Base-by-base conservation (phyloP, 2,113 vertebrate genomes). In the Rutilus rutilus region DNA sequence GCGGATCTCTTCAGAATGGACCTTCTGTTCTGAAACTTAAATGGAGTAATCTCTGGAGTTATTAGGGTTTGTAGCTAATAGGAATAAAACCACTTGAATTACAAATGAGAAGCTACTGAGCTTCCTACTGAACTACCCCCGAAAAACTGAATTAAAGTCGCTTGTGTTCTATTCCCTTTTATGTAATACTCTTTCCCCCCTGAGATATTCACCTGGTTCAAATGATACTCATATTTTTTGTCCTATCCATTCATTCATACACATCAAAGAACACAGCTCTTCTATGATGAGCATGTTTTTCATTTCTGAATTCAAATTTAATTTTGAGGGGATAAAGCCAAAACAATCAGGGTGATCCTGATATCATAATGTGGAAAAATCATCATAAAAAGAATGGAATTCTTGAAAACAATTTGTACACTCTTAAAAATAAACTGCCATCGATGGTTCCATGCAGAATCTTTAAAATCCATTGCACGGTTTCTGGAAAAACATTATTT, bases 1-100 rank as follows among this genome's bases (percentile, higher is more conserved):
- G 82, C 84, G 57, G 65, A 88, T 30, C 85, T 91, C 87, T 87
- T 73, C 65, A 89, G 88, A 77, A 86, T 76, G 45, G 74, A 88
- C 83, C 88, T 91, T 90, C 92, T 93, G 91, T 93, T 88, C 50
- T 73, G 57, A 84, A 83, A 69, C 19, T 59, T 85, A 78, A 82
- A 79, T 62, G 67, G 12, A 52, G 23, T 75, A 77, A 73, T 84
- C 59, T 69, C 23, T 33, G 6, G 27, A 82, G 69, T 62, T 59
- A 50, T 57, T 42, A n/a, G 45, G 50, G 76, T 47, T 82, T 86
- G 67, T 73, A 82, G 39, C 78, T 88, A 80, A 64, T 59, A 42
- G 57, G 33, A 80, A 42, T 54, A 47, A 33, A 47, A 17, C 64
- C 59, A 45, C 21, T 76, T 60, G 30, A 73, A 84, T 67, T 27